Base-by-base conservation (phyloP, 2,113 vertebrate genomes). In the Lates calcarifer region DNA sequence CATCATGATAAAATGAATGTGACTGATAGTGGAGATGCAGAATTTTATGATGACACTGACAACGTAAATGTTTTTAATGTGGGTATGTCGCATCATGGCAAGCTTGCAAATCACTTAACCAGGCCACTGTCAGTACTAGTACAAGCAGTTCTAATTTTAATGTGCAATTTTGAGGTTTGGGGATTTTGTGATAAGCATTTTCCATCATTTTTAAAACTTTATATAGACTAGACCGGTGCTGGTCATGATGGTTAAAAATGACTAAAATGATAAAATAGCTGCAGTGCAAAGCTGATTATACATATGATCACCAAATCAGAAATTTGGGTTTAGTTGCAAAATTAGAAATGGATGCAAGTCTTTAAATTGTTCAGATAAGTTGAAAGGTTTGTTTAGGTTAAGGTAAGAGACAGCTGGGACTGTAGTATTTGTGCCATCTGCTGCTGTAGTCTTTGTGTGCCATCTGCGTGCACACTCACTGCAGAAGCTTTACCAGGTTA, bases 381-480 rank as follows among this genome's bases (percentile, higher is more conserved):
- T 57, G 41, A 39, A 61, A 68, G 35, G n/a, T 51, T 73, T 73
- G 15, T 45, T 58, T 18, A 61, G 41, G 61, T 79, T 28, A 70
- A 70, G 39, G n/a, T 74, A n/a, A 72, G 41, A 29, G 66, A 26
- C 33, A 7, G 56, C 10, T 20, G 0, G 29, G 58, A 41, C 24
- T 83, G 57, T 75, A 64, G 71, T 77, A 17, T 73, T 63, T 45
- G 51, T 37, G 62, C 73, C 80, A 70, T 83, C 69, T 85, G 76
- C 73, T 81, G 28, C 70, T 53, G 62, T 61, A 61, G 62, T 28
- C 35, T 65, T 70, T 62, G 18, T 56, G 45, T 79, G 47, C 78
- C 78, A 77, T 84, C 83, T 82, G 81, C 8, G 6, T 22, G 47
- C 66, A 39, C n/a, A 12, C 66, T 79, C 45, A n/a, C 51, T 28